Evolutionary conservation across 2,888 invertebrate genomes (phyloP), one percentile per base, ranked within the genome.

Genomic region (Patella depressa): DNA sequence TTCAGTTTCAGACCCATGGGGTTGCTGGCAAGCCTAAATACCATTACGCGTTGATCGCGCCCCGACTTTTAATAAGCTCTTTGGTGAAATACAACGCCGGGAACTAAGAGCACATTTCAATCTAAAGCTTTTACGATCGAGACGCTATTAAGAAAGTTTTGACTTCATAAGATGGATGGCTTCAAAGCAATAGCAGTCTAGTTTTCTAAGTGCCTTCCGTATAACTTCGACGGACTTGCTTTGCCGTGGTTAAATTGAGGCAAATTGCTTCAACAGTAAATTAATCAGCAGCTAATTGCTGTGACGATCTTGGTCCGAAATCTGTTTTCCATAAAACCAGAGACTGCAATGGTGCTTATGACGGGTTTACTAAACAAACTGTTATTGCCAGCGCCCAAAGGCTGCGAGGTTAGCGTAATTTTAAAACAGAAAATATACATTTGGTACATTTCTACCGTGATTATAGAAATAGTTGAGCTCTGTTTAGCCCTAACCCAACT

Each of bases 231-330:
- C 65, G 65, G 19, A 19, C 12, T 65, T 24, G 24, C 24, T 24
- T 24, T 65, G 65, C 19, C 65, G 65, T 24, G 65, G 19, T 65
- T 65, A 75, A 75, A 75, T 75, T 71, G 71, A 71, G 71, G 75
- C 70, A 75, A 75, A 75, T 75, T 75, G 75, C 70, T 75, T 75
- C 71, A 70, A 70, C 75, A 75, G 70, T 71, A 75, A 75, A 75
- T 75, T 75, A 75, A 75, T 75, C 70, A 75, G 19, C 34, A 71
- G 54, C 55, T 75, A 75, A 75, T 75, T 65, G 65, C 65, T 65
- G 24, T 24, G 65, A 65, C 19, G 65, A 19, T 65, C 24, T 65
- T 19, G 65, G 19, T 65, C 24, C 19, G 19, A 24, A 65, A 65
- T 65, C 65, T 65, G 65, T 65, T 65, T 65, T 65, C 24, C 65